phyloP scores from a whole-genome alignment of 30 jellyfish, hydroid and myxozoan species.

The Pseudorhiza aurosa region DNA sequence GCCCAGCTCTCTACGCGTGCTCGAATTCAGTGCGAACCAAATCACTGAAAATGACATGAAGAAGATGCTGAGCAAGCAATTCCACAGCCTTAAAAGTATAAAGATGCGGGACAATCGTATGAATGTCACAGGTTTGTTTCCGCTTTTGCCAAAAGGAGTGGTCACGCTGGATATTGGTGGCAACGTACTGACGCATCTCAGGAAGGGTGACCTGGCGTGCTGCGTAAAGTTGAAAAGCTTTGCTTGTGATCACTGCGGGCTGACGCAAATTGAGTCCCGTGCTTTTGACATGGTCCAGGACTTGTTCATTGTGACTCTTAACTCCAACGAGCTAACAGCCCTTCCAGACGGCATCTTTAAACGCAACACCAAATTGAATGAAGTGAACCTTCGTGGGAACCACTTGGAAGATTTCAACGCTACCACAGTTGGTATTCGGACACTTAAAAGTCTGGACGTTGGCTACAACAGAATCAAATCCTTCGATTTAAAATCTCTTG shows the following conservation, averaged over 20 bases:
- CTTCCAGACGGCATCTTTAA: constrained; percentile 5
- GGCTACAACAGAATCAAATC: neutral
- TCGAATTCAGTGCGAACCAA: neutral
- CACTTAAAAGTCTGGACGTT: neutral
- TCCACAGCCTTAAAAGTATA: neutral
- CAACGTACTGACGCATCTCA: neutral
- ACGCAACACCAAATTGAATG: neutral
- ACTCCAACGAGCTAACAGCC: neutral
- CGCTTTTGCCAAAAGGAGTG: constrained; percentile 9
- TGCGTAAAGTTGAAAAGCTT: neutral
- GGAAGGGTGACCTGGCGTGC: neutral
- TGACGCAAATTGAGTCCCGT: neutral
- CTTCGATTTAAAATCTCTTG: neutral
- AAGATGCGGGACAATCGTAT: neutral
- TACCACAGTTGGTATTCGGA: neutral
- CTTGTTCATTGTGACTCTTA: neutral
- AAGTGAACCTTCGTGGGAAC: neutral
- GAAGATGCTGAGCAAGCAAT: neutral
- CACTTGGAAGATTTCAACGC: neutral
- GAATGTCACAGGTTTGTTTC: neutral
- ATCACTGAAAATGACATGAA: neutral
- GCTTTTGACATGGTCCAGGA: constrained; percentile 4
- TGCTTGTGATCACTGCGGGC: neutral
- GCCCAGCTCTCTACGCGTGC: neutral
- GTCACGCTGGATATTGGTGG: neutral